Conservation (phyloP, 1,140 invertebrate species). For the Sitodiplosis mosellana region DNA sequence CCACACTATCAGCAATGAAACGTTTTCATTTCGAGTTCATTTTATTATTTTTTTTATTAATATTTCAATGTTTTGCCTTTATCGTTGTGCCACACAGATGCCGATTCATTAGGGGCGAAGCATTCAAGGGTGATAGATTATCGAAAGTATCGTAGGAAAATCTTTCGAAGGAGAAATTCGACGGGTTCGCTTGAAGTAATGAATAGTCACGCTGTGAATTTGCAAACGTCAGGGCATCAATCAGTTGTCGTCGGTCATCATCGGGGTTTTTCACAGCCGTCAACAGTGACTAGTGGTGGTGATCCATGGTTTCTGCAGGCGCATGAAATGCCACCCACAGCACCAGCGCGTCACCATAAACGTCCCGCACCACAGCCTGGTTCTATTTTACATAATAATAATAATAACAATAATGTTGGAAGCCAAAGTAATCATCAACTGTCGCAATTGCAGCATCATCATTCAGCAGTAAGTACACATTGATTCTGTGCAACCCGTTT, state of each 20-base stretch:
- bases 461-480: conserved; percentile 1
- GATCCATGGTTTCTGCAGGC: conserved; percentile 27
- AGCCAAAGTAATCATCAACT: background rate
- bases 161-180: conserved; percentile 1
- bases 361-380: conserved; percentile 20
- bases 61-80: background rate
- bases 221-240: conserved; percentile 15
- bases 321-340: conserved; percentile 24
- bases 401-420: background rate
- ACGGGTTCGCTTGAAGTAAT: conserved; percentile 10
- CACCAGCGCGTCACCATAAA: conserved; percentile 23
- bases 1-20: too few species aligned
- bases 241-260: conserved; percentile 25
- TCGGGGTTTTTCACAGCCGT: conserved; percentile 23
- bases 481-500: too few species aligned
- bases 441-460: background rate
- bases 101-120: background rate
- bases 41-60: background rate
- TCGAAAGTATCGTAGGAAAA: background rate
- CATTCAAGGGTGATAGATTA: background rate
- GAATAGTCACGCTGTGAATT: conserved; percentile 21
- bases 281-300: conserved; percentile 15
- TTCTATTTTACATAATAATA: background rate
- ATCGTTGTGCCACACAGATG: background rate
- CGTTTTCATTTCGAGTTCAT: background rate